Evolutionary conservation across 1,140 invertebrate genomes (phyloP).

Genomic region (Pinna nobilis): DNA sequence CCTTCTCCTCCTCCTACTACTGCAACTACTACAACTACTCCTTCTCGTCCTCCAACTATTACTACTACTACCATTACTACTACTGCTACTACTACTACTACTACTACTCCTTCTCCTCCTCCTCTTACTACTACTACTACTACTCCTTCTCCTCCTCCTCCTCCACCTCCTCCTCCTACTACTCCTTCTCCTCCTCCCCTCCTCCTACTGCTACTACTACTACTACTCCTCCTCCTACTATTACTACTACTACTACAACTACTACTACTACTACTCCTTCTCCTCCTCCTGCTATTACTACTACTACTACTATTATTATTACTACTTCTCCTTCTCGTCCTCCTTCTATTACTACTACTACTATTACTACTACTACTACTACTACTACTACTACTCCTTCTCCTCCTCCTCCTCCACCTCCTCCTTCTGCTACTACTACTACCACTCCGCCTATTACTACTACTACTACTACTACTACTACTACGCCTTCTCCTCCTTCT

Average conservation of each 20-base stretch:
- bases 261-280: background rate
- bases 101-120: background rate
- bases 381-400: background rate
- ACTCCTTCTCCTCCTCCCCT: background rate
- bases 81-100: background rate
- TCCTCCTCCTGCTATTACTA: background rate
- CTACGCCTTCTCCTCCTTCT: background rate
- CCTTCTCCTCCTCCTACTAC: background rate
- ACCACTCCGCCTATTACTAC: background rate
- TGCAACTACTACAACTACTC: background rate
- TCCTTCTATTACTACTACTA: background rate
- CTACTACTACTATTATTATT: background rate
- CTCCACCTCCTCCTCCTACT: background rate
- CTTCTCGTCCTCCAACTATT: background rate
- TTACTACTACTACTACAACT: background rate
- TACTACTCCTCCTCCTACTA: background rate
- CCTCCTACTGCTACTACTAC: background rate
- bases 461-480: background rate
- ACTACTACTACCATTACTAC: background rate
- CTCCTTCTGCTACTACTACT: background rate
- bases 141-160: background rate
- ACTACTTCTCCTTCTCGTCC: background rate
- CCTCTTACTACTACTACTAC: background rate
- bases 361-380: background rate
- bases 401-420: background rate